These are phyloP conservation scores for Syndactyla subalaris DNA, from an alignment of 2,797 vertebrate species.

Conservation along the genomic window DNA sequence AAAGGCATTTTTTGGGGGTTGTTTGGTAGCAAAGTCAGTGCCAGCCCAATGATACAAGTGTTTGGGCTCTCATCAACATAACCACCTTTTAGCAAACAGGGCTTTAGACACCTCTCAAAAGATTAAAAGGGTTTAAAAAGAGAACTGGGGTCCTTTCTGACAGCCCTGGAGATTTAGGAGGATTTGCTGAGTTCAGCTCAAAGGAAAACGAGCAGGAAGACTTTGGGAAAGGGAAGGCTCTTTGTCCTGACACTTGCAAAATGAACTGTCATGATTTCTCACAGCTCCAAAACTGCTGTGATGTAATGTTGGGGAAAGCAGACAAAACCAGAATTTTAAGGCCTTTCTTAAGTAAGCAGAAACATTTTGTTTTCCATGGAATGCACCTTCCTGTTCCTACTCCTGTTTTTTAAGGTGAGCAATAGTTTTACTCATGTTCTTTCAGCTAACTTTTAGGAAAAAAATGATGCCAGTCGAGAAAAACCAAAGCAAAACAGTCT, in stretches of 20 bases:
- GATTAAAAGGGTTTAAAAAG: neutral
- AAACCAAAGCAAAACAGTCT: neutral
- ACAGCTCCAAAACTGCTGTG: neutral
- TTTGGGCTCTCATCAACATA: neutral
- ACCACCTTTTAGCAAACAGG: neutral
- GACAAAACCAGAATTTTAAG: neutral
- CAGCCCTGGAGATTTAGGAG: neutral
- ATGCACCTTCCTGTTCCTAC: neutral
- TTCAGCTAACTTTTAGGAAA: neutral
- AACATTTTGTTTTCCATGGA: no score
- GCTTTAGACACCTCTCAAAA: neutral
- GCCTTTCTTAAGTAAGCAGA: neutral
- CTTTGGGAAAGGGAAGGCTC: neutral
- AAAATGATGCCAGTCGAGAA: neutral
- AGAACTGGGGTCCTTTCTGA: neutral
- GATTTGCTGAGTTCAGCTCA: neutral
- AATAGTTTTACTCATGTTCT: neutral
- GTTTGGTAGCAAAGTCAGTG: neutral
- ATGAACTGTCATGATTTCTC: neutral
- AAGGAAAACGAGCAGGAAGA: neutral
- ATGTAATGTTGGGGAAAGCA: neutral
- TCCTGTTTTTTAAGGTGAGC: neutral
- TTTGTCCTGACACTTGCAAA: neutral
- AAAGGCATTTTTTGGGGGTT: neutral
- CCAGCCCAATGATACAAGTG: neutral